Conservation (phyloP, 2,888 invertebrate genomes). For the Drosophila hamatofila region DNA sequence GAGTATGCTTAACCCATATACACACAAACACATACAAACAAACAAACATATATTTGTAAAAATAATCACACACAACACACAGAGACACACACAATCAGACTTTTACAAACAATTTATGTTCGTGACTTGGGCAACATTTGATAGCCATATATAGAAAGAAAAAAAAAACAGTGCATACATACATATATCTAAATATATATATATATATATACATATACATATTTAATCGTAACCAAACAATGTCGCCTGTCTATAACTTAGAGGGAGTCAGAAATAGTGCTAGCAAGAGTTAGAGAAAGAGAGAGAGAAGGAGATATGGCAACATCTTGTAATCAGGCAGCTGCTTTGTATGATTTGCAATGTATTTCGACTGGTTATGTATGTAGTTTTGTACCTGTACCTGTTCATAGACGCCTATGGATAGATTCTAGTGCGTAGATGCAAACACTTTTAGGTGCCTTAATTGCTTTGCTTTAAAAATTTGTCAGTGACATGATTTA, state of each 20-base stretch:
- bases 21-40: slow-evolving; percentile 32
- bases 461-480: slow-evolving; percentile 65
- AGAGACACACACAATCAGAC: slow-evolving; percentile 37
- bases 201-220: slow-evolving; percentile 28
- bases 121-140: slow-evolving; percentile 27
- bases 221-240: slow-evolving; percentile 22
- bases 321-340: slow-evolving; percentile 7
- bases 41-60: slow-evolving; percentile 53
- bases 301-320: not conserved
- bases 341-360: slow-evolving; percentile 18
- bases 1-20: slow-evolving; percentile 54
- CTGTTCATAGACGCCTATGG: slow-evolving; percentile 16
- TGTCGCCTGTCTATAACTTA: slow-evolving; percentile 40
- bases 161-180: slow-evolving; percentile 17
- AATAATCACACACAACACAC: slow-evolving; percentile 39
- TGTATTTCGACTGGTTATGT: slow-evolving; percentile 24
- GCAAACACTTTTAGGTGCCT: slow-evolving; percentile 63
- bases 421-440: slow-evolving; percentile 28
- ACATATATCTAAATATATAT: slow-evolving; percentile 12
- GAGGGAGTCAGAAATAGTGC: not conserved
- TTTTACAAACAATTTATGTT: slow-evolving; percentile 18
- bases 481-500: slow-evolving; percentile 36
- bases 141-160: slow-evolving; percentile 35
- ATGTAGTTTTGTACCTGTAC: slow-evolving; percentile 33
- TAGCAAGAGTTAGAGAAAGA: not conserved